Conservation (phyloP, 2,113 vertebrate species). For the Platysternon megacephalum region DNA sequence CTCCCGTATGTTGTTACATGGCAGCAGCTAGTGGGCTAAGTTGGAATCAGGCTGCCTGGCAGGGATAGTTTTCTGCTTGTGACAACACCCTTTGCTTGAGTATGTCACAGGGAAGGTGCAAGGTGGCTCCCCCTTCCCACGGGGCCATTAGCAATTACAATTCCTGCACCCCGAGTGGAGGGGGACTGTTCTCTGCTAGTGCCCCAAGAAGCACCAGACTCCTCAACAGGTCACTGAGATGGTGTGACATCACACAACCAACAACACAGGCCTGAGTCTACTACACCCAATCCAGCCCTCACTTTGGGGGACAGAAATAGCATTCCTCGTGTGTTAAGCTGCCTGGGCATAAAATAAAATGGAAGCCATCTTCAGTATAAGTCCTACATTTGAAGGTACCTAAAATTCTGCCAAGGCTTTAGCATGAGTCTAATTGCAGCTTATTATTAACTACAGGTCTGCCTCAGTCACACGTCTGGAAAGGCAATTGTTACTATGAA, state of each 20-base stretch:
- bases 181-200: background rate
- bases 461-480: background rate
- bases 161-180: background rate
- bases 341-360: background rate
- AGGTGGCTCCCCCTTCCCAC: background rate
- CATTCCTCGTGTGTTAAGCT: background rate
- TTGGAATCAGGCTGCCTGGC: constrained; percentile 32
- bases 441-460: background rate
- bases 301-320: background rate
- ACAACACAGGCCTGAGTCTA: background rate
- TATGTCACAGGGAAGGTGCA: background rate
- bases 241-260: background rate
- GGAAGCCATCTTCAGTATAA: background rate
- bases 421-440: background rate
- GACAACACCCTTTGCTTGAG: background rate
- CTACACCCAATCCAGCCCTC: background rate
- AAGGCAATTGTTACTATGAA: background rate
- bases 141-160: background rate
- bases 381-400: background rate
- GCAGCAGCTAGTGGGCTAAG: background rate
- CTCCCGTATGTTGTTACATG: background rate
- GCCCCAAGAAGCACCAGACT: background rate
- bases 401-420: background rate
- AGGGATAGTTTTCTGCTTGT: background rate
- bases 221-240: background rate